These are phyloP conservation scores for Chaetodon trifasciatus DNA, from an alignment of 2,797 vertebrate genomes.

Conservation along the genomic window DNA sequence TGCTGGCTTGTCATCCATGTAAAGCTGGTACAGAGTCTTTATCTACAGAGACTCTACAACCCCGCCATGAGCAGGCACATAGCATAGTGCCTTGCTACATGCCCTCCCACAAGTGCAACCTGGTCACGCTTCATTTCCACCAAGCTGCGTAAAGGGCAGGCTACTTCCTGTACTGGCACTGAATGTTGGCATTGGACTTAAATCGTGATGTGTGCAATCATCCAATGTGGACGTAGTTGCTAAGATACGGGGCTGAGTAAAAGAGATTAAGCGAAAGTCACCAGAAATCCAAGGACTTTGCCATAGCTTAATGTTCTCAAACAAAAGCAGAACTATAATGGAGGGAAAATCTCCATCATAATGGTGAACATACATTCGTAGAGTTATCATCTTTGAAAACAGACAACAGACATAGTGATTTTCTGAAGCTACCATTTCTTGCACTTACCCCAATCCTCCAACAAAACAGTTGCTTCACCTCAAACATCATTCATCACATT, in stretches of 20 bases:
- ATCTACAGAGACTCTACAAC: no score
- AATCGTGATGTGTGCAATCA: neutral
- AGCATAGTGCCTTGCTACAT: neutral
- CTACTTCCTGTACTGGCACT: neutral
- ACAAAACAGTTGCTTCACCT: neutral
- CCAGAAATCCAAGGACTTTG: neutral
- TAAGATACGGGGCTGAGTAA: neutral
- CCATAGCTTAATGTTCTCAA: neutral
- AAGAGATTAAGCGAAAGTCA: neutral
- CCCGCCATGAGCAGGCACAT: no score
- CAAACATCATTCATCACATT: neutral
- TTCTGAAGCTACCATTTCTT: neutral
- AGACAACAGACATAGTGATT: no score
- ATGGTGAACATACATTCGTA: neutral
- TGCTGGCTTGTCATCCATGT: neutral
- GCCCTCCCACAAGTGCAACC: neutral
- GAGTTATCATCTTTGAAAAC: neutral
- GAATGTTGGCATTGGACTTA: neutral
- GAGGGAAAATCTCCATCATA: neutral
- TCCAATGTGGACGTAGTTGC: neutral
- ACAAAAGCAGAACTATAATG: neutral
- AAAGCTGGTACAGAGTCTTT: no score
- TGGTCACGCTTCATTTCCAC: neutral
- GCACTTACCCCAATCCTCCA: neutral
- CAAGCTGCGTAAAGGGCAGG: neutral